Evolutionary conservation across 2,888 invertebrate genomes (phyloP), one percentile per base, ranked within the genome.

Genomic region (Eurytoma californica): DNA sequence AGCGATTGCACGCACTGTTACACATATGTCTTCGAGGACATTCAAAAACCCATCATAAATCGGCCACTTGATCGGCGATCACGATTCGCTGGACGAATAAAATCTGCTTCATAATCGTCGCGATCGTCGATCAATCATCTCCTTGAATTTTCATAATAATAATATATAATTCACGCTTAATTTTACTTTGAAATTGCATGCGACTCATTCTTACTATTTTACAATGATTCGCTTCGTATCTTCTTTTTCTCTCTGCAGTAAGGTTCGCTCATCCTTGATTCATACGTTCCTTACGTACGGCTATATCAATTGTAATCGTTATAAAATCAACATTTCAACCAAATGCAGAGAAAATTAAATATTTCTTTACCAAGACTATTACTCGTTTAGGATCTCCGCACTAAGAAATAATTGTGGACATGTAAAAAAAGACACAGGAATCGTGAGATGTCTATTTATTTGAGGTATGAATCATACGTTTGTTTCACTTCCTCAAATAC

Each of bases 131-230:
- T 72, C 39, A 39, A 47, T 53, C 55, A 24, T 20, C 30, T 18
- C 58, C 61, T 20, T n/a, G 12, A 49, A 49, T 49, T 47, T 13
- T 18, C 28, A 2, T 65, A 39, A 39, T 39, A 39, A 39, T 39
- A 39, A 39, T 39, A 39, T 39, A 39, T 39, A 39, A 39, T 57
- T 65, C 73, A 20, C 55, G 30, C 3, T 5, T 30, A 16, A 39
- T 39, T 24, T 28, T 49, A 55, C 68, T 72, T 74, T 74, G 69
- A 69, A 74, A 53, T 70, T 70, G 55, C 74, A 69, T 65, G 69
- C 74, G 39, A 49, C n/a, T 78, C 61, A 60, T 57, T 68, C 24
- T 57, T 79, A 70, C 69, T 70, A 65, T 74, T 74, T 70, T 67
- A 67, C 77, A 66, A 70, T 72, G 49, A 53, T 20, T n/a, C 16